Evolutionary conservation across 1,140 invertebrate species (phyloP).

Genomic region (Thalassaphorura encarpata): DNA sequence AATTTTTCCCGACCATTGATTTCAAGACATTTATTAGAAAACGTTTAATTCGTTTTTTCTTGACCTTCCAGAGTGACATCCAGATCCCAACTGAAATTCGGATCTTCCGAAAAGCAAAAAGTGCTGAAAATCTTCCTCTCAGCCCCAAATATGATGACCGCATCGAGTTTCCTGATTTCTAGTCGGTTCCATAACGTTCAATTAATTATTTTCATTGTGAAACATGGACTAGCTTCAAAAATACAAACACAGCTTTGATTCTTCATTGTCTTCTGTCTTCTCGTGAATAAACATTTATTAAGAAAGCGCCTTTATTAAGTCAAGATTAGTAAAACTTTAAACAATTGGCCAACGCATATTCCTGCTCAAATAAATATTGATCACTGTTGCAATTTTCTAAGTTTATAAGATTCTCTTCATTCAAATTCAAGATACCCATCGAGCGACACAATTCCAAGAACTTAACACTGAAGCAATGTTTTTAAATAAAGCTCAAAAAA

Average conservation of each 20-base stretch:
- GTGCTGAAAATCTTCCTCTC: conserved; percentile 16
- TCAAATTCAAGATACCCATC: no score
- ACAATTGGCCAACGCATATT: no score
- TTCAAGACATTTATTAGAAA: background rate
- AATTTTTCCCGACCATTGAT: background rate
- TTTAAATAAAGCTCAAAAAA: no score
- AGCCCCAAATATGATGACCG: conserved; percentile 6
- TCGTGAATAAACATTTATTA: no score
- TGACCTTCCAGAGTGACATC: conserved; percentile 9
- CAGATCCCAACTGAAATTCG: conserved; percentile 1
- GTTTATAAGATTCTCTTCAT: no score
- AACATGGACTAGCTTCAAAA: background rate
- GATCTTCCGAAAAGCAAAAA: conserved; percentile 21
- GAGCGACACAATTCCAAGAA: no score
- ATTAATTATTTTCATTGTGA: background rate
- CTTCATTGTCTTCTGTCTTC: no score
- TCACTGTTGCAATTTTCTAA: no score
- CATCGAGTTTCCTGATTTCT: conserved; percentile 8
- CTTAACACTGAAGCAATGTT: no score
- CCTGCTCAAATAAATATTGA: no score
- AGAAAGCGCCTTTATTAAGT: no score
- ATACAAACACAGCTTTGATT: background rate
- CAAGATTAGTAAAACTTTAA: no score
- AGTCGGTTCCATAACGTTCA: background rate
- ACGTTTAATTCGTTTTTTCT: background rate